Percentiles rank a stretch among this genome's conserved stretches.
phyloP scores from a whole-genome alignment of 2,113 vertebrate species.

The Monopterus albus region DNA sequence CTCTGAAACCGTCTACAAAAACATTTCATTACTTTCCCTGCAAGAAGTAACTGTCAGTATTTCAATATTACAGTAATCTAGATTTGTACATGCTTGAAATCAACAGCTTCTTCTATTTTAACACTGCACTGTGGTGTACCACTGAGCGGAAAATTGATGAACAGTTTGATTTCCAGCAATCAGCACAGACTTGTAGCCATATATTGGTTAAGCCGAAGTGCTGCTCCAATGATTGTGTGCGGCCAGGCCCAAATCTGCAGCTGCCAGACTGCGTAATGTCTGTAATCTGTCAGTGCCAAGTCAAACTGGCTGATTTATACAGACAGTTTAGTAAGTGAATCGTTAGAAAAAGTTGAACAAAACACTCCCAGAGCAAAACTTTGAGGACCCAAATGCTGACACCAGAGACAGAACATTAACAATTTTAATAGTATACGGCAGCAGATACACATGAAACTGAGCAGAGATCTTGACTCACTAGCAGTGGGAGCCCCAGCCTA shows the following conservation, averaged over 20 bases:
- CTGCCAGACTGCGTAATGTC: neutral
- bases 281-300: neutral
- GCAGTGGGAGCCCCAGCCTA: no score
- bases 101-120: neutral
- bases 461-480: no score
- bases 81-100: neutral
- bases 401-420: no score
- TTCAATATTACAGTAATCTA: neutral
- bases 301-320: neutral
- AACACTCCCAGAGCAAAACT: no score
- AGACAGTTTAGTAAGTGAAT: neutral
- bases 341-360: neutral
- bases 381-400: no score
- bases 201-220: conserved; percentile 4
- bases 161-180: conserved; percentile 2
- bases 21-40: no score
- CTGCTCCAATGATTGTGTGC: neutral
- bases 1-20: no score
- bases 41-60: no score
- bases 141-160: neutral
- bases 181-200: neutral
- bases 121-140: neutral
- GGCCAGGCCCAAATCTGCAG: neutral
- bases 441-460: no score
- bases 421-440: no score